Percentiles rank a stretch among this genome's conserved stretches.
These are phyloP conservation scores for Chymomyza caudatula DNA, from an alignment of 2,888 invertebrate genomes.

Conservation along the genomic window DNA sequence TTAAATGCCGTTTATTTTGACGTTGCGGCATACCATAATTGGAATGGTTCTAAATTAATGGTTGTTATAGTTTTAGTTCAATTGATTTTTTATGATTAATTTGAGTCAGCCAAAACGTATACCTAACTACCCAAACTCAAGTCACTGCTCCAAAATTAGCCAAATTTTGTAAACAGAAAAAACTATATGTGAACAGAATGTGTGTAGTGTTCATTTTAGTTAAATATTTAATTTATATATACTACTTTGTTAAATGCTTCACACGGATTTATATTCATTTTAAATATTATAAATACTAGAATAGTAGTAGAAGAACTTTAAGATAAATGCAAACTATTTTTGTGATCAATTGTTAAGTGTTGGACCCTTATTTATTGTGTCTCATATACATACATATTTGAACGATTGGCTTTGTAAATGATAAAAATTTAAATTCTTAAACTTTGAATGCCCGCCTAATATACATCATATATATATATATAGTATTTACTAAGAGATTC, in stretches of 20 bases:
- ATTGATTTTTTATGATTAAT: not conserved
- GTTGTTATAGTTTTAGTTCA: not conserved
- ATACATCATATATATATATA: not conserved
- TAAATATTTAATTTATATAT: not conserved
- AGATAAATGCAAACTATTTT: constrained; percentile 43
- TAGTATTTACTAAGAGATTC: not conserved
- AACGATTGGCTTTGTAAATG: constrained; percentile 15
- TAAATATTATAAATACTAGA: constrained; percentile 23
- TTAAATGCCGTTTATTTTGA: not conserved
- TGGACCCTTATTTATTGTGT: constrained; percentile 1
- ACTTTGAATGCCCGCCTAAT: not conserved
- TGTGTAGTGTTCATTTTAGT: constrained; percentile 13
- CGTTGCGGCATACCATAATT: not conserved
- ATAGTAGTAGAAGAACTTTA: constrained; percentile 16
- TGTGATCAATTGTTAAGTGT: constrained; percentile 45
- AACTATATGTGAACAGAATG: constrained; percentile 7
- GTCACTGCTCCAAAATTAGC: constrained; percentile 59
- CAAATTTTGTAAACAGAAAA: constrained; percentile 48
- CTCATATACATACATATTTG: constrained; percentile 22
- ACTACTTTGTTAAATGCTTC: constrained; percentile 12
- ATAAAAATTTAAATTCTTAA: not conserved
- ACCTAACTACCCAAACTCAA: constrained; percentile 34
- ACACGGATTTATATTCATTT: constrained; percentile 41
- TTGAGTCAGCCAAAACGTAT: constrained; percentile 26
- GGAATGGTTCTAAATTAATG: not conserved